phyloP scores from a whole-genome alignment of 2,888 invertebrate genomes.

The Taphrorychus bicolor region DNA sequence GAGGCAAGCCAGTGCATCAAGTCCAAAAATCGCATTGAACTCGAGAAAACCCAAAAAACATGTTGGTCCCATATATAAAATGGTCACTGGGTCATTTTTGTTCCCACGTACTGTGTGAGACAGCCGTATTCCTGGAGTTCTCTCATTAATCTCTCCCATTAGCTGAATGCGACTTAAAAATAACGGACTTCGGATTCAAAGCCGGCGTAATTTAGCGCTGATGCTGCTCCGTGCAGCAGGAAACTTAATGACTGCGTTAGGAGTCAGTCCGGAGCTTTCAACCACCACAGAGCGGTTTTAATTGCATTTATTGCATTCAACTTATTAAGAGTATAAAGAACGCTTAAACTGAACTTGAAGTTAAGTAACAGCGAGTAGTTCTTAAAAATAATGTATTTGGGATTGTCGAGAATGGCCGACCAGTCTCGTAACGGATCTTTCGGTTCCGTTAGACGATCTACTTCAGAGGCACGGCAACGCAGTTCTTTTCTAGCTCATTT shows the following conservation, averaged over 20 bases:
- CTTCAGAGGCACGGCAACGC: constrained; percentile 29
- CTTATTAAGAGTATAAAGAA: too few relatives aligned
- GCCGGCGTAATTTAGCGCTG: background rate
- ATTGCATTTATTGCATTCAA: background rate
- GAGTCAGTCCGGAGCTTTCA: background rate
- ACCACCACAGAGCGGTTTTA: background rate
- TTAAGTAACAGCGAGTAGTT: too few relatives aligned
- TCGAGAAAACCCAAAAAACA: too few relatives aligned
- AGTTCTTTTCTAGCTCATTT: constrained; percentile 31
- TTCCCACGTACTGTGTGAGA: too few relatives aligned
- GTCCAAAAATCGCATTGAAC: too few relatives aligned
- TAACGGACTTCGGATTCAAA: background rate
- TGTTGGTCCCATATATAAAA: too few relatives aligned
- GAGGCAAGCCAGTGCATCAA: too few relatives aligned
- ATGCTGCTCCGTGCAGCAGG: too few relatives aligned
- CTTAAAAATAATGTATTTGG: too few relatives aligned
- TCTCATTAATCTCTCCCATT: background rate
- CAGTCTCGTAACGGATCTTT: constrained; percentile 36
- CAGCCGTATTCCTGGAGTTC: background rate
- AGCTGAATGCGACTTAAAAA: background rate
- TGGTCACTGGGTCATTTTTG: too few relatives aligned
- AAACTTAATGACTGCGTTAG: background rate
- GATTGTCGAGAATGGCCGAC: constrained; percentile 29
- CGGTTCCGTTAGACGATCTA: constrained; percentile 37
- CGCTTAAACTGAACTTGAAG: too few relatives aligned